Base-by-base conservation (phyloP, 1,140 invertebrate species). In the Carcinoscorpius rotundicauda region DNA sequence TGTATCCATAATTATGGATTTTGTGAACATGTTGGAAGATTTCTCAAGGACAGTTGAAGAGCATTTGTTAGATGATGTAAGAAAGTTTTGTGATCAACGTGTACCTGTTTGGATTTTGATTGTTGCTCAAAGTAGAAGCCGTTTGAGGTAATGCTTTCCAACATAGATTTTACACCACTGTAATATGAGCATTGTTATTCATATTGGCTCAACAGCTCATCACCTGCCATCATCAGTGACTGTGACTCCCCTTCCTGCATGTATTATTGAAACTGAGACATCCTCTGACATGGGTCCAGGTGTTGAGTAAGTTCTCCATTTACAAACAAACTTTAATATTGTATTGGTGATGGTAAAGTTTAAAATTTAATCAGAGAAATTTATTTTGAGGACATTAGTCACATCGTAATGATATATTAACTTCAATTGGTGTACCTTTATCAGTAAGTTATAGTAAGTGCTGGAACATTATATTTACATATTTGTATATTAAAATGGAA, bases 161-260 rank as follows among this genome's bases (percentile, higher is more conserved):
- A 29, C 29, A 29, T 29, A 29, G 29, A 29, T 29, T 2, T 29
- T 29, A 29, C 29, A 29, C 29, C 29, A 29, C 29, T 29, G 29
- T 29, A 68, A 62, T 63, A 68, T 68, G 66, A 68, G 61, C 63
- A 68, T 68, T 49, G 63, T 68, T 60, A 65, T 68, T 55, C 66
- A 64, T 9, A 61, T 62, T n/a, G 65, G 61, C 60, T 49, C 66
- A 49, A 29, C 63, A 4, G 10, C 63, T 10, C 61, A 56, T 60
- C 29, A 29, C 29, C 62, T 59, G 9, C 63, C 57, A 50, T 65
- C 66, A 50, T 52, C 53, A 50, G 51, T 50, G 62, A 50, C 52
- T 60, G 62, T 64, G 49, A 55, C 66, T 61, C 61, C 63, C 60
- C 60, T 57, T 55, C 49, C 50, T 58, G 55, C 60, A 62, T 68